Conservation (phyloP, 1,140 invertebrate genomes). For the Campoletis sonorensis region DNA sequence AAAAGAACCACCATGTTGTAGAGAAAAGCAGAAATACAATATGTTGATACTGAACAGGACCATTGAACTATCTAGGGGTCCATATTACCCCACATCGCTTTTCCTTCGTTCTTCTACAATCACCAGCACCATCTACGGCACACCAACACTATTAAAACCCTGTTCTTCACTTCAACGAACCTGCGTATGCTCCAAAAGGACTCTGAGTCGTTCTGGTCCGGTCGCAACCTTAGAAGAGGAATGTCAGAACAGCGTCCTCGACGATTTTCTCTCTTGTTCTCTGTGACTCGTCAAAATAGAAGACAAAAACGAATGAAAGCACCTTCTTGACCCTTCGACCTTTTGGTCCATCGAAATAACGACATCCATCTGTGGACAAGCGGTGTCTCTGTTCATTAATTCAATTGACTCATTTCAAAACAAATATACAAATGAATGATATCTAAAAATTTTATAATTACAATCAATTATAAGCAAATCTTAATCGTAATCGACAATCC, state of each 20-base stretch:
- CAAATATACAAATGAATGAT: too few species aligned
- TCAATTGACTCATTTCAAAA: too few species aligned
- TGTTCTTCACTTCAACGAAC: not conserved
- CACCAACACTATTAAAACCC: not conserved
- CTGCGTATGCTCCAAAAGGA: too few species aligned
- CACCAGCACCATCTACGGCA: not conserved
- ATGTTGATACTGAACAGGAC: too few species aligned
- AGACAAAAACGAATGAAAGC: not conserved
- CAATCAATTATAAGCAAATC: too few species aligned
- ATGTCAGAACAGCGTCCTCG: conserved; percentile 22
- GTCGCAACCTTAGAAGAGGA: not conserved
- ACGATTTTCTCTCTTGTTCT: conserved; percentile 8
- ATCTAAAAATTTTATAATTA: too few species aligned
- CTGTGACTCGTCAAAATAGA: not conserved
- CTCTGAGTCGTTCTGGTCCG: not conserved
- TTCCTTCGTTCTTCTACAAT: not conserved
- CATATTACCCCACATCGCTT: not conserved
- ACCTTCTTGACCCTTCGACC: conserved; percentile 12
- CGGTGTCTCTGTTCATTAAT: too few species aligned
- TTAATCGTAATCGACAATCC: too few species aligned
- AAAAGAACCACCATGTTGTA: too few species aligned
- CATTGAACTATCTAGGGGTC: too few species aligned
- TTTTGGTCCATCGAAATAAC: not conserved
- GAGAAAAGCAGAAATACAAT: too few species aligned
- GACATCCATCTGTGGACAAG: not conserved